phyloP scores from a whole-genome alignment of 2,888 invertebrate species.

The Oxytorus armatus region DNA sequence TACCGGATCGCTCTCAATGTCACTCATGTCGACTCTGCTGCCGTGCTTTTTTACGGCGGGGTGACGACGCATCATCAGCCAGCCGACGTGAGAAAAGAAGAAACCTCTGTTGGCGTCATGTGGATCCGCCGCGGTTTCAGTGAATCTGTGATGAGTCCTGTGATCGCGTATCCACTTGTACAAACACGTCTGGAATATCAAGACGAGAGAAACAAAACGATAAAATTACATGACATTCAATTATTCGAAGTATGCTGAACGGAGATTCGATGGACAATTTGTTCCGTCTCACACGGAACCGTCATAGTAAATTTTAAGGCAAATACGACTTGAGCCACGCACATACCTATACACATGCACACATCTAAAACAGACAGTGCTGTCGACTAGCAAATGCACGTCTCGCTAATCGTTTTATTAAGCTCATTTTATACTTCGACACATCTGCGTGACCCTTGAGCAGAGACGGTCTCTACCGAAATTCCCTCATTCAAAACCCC shows the following conservation, averaged over 20 bases:
- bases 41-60: slow-evolving; percentile 93
- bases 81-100: slow-evolving; percentile 97
- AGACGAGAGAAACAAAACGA: background rate
- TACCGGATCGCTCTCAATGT: slow-evolving; percentile 92
- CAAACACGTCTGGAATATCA: slow-evolving; percentile 75
- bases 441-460: no score
- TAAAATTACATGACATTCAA: background rate
- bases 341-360: no score
- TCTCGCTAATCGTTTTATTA: no score
- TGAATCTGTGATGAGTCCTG: slow-evolving; percentile 91
- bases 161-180: slow-evolving; percentile 85
- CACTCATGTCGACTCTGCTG: slow-evolving; percentile 92
- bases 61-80: slow-evolving; percentile 96
- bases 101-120: slow-evolving; percentile 94
- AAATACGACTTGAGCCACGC: no score
- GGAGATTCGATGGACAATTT: no score
- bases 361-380: no score
- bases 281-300: no score
- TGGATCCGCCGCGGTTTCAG: slow-evolving; percentile 93
- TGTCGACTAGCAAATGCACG: no score
- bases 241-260: background rate
- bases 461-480: no score
- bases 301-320: no score
- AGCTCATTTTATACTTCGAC: no score
- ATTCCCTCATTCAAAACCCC: no score